A percentile compares a stretch with the other conserved stretches of the same genome.
These are phyloP conservation scores for Smutsia temminckii DNA, from an alignment of 2,797 vertebrate genomes.

Conservation along the genomic window DNA sequence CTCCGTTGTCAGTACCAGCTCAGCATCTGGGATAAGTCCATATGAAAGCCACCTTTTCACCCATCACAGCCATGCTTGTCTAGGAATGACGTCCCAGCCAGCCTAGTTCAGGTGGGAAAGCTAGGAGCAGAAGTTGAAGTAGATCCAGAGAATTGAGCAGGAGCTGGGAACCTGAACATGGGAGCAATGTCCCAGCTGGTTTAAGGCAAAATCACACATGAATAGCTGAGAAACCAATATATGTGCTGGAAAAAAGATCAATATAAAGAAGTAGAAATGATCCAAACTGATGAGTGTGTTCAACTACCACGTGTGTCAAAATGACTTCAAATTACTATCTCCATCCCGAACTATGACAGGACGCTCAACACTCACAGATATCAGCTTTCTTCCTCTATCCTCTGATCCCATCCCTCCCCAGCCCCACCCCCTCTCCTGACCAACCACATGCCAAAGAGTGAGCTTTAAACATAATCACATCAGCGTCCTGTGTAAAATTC, in stretches of 20 bases:
- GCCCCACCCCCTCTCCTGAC: too few relatives aligned
- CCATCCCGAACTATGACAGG: not conserved
- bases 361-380: not conserved
- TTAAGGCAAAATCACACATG: not conserved
- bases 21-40: not conserved
- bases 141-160: not conserved
- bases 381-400: not conserved
- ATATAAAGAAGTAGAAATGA: not conserved
- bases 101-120: not conserved
- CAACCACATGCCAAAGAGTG: not conserved
- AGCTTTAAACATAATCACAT: not conserved
- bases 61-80: not conserved
- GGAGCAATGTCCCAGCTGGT: not conserved
- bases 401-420: not conserved
- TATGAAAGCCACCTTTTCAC: not conserved
- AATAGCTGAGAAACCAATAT: not conserved
- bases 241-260: not conserved
- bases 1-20: not conserved
- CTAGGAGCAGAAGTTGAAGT: not conserved
- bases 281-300: not conserved
- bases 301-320: not conserved
- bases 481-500: not conserved
- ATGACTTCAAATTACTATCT: not conserved
- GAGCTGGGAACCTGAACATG: not conserved
- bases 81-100: not conserved